phyloP scores from a whole-genome alignment of 2,888 invertebrate species.

The Phortica okadai region DNA sequence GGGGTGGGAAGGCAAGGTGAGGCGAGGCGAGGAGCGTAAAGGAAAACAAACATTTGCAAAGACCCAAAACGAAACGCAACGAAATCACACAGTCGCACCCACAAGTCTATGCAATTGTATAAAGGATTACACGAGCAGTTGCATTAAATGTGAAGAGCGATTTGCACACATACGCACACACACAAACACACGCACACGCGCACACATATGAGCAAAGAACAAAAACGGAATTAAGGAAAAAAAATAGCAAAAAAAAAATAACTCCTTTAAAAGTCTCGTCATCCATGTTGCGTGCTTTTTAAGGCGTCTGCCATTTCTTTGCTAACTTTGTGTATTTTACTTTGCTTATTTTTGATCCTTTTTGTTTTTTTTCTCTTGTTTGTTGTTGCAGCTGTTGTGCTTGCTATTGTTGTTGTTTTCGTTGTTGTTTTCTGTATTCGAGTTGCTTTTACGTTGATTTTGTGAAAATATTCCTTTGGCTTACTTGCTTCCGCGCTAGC shows the following conservation, averaged over 20 bases:
- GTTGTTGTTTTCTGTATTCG: neutral
- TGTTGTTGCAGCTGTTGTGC: neutral
- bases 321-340: neutral
- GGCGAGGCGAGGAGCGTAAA: neutral
- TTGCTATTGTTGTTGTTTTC: neutral
- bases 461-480: neutral
- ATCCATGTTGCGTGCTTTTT: neutral
- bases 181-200: no score
- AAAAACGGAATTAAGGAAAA: conserved; percentile 1
- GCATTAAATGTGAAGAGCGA: conserved; percentile 6
- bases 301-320: neutral
- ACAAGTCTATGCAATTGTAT: conserved; percentile 6
- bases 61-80: conserved; percentile 33
- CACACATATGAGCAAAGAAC: neutral
- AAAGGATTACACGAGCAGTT: conserved; percentile 31
- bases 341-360: conserved; percentile 6
- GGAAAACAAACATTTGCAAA: conserved; percentile 39
- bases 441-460: neutral
- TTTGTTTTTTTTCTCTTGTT: neutral
- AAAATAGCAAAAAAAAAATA: neutral
- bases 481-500: neutral
- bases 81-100: neutral
- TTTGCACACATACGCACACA: neutral
- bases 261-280: neutral
- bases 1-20: neutral